Evolutionary conservation across 2,797 vertebrate species (phyloP).

Genomic region (Carapus acus): DNA sequence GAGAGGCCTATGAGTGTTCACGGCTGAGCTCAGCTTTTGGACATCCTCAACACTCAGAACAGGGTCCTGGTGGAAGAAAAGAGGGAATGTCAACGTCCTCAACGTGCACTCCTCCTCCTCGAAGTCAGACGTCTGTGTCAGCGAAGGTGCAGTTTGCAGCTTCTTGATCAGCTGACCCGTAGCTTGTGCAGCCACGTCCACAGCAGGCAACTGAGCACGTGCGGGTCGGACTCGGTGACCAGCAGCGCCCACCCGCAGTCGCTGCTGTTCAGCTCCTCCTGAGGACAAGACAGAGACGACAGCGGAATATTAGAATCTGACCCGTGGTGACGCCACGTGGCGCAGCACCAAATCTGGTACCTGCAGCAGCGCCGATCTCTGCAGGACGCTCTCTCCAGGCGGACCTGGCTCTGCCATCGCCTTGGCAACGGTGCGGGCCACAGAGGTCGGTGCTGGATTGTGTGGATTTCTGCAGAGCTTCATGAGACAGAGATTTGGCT

Average conservation of each 20-base stretch:
- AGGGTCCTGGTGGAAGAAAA: constrained; percentile 64
- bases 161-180: constrained; percentile 59
- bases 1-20: constrained; percentile 49
- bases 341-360: constrained; percentile 39
- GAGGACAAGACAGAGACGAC: not conserved
- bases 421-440: constrained; percentile 63
- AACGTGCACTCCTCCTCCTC: too few species aligned
- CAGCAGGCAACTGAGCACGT: constrained; percentile 71
- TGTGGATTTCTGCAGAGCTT: constrained; percentile 55
- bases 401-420: constrained; percentile 68
- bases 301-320: not conserved
- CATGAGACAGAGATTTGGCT: constrained; percentile 5
- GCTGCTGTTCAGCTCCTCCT: constrained; percentile 77
- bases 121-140: too few species aligned
- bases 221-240: constrained; percentile 70
- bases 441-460: constrained; percentile 39
- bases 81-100: not conserved
- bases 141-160: not conserved
- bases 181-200: constrained; percentile 79
- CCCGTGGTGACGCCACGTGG: too few species aligned
- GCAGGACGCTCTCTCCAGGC: constrained; percentile 54
- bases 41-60: constrained; percentile 67
- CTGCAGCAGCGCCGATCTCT: constrained; percentile 67
- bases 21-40: constrained; percentile 41
- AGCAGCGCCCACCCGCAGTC: constrained; percentile 75